phyloP scores from a whole-genome alignment of 23 tunicate species.

The Styela plicata region DNA sequence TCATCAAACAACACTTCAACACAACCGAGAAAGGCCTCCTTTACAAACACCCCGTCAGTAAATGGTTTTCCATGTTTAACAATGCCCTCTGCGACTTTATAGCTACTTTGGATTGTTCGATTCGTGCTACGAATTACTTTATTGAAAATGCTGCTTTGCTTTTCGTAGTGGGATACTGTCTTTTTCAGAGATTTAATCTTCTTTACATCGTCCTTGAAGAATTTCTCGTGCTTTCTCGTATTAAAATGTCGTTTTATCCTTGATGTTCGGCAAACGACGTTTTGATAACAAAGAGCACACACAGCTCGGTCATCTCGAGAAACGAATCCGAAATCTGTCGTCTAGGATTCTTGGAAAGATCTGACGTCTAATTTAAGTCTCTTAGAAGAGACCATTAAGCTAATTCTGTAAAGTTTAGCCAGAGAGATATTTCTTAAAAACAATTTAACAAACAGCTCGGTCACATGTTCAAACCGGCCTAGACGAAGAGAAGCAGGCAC shows the following conservation, averaged over 20 bases:
- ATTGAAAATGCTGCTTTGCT: constrained; percentile 46
- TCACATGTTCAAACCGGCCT: no score
- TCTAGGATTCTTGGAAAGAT: constrained; percentile 25
- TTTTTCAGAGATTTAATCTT: constrained; percentile 37
- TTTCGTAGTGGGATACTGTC: constrained; percentile 20
- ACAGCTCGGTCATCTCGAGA: constrained; percentile 22
- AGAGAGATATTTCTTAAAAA: no score
- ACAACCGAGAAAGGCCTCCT: constrained; percentile 32
- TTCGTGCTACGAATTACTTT: constrained; percentile 42
- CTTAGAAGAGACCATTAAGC: no score
- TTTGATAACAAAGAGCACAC: constrained; percentile 25
- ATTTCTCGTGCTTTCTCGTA: constrained; percentile 49
- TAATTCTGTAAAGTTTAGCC: no score
- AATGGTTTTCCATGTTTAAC: constrained; percentile 36
- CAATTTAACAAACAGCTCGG: no score
- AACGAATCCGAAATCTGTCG: constrained; percentile 28
- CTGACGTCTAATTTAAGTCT: no score
- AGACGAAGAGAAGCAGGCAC: no score
- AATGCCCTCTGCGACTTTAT: constrained; percentile 40
- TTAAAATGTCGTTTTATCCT: constrained; percentile 53
- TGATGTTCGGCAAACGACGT: constrained; percentile 44
- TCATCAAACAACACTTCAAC: constrained; percentile 41
- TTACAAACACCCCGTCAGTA: constrained; percentile 42
- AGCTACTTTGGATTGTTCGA: constrained; percentile 35
- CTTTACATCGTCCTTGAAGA: constrained; percentile 47